Evolutionary conservation across 2,797 vertebrate species (phyloP).

Genomic region (Gallinago solitaria): DNA sequence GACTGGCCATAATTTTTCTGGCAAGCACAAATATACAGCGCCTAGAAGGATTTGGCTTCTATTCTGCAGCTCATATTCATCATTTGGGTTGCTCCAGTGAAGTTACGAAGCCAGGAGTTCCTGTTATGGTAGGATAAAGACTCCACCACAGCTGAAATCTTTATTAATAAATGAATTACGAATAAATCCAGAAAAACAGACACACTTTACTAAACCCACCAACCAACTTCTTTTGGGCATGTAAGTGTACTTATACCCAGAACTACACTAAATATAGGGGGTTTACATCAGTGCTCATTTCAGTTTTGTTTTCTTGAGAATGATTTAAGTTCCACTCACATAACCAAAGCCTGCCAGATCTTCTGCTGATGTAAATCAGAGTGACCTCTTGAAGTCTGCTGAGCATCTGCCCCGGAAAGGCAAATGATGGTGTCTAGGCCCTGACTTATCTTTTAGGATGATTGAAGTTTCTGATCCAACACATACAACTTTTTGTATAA

Average conservation of each 20-base stretch:
- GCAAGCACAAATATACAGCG: background rate
- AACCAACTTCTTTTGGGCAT: background rate
- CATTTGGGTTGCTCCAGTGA: background rate
- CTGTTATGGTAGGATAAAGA: conserved; percentile 37
- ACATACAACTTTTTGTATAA: background rate
- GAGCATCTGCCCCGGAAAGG: background rate
- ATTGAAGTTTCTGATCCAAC: background rate
- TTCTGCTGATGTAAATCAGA: conserved; percentile 1
- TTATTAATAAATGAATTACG: conserved; percentile 56
- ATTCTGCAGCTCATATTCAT: conserved; percentile 40
- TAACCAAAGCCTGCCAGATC: background rate
- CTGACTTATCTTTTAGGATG: background rate
- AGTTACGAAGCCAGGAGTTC: conserved; percentile 11
- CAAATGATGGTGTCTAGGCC: background rate
- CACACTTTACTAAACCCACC: background rate
- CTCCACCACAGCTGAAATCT: conserved; percentile 30
- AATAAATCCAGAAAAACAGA: background rate
- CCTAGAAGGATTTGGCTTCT: conserved; percentile 59
- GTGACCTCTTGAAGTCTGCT: background rate
- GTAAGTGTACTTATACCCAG: background rate
- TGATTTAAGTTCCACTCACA: background rate
- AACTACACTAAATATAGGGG: accelerated
- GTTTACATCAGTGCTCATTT: background rate
- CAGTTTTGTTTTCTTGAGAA: background rate
- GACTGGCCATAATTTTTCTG: conserved; percentile 26